Evolutionary conservation across 2,888 invertebrate species (phyloP).

Genomic region (Meteorus colon): DNA sequence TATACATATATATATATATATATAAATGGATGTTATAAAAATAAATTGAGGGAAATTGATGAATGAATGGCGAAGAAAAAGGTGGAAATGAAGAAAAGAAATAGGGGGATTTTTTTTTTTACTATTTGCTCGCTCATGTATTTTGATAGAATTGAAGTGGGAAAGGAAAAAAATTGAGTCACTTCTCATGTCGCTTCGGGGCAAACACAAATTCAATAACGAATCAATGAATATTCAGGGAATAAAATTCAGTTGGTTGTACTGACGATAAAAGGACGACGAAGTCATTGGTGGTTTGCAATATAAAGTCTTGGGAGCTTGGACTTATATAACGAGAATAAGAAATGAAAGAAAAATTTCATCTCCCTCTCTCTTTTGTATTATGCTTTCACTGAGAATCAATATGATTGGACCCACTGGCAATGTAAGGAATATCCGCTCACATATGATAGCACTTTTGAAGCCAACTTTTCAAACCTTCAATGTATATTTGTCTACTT

Average conservation of each 20-base stretch:
- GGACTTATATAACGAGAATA: background rate
- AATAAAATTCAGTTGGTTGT: conserved; percentile 39
- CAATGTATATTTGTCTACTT: background rate
- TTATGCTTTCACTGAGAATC: conserved; percentile 1
- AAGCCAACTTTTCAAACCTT: background rate
- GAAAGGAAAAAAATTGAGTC: background rate
- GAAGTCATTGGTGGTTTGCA: background rate
- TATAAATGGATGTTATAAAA: background rate
- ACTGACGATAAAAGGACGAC: conserved; percentile 17
- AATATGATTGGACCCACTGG: background rate
- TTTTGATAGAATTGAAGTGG: background rate
- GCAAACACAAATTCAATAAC: conserved; percentile 39
- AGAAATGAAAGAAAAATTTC: background rate
- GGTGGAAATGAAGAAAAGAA: background rate
- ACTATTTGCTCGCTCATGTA: background rate
- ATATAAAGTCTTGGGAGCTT: background rate
- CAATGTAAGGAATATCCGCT: background rate
- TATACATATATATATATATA: background rate
- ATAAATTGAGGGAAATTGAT: background rate
- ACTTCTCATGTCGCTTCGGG: background rate
- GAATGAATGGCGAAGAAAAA: background rate
- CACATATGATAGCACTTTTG: background rate
- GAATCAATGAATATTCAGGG: conserved; percentile 40
- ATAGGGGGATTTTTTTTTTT: background rate
- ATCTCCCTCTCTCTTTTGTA: background rate